phyloP scores from a whole-genome alignment of 2,113 vertebrate genomes.

The Bostrychus sinensis region DNA sequence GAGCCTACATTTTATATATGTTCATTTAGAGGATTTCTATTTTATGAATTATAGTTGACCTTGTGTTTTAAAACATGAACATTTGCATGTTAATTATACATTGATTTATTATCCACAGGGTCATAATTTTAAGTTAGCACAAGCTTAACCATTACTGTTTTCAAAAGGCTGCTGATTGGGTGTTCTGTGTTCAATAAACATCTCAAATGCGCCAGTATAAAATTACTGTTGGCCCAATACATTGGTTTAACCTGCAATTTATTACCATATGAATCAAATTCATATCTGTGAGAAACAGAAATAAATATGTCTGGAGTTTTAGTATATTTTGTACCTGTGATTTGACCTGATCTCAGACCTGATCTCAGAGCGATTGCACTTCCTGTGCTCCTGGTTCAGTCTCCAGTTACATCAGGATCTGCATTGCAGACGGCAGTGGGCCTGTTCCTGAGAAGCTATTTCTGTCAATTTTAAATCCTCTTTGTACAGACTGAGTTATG shows the following conservation, averaged over 20 bases:
- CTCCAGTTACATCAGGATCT: constrained; percentile 69
- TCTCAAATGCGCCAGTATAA: too few species aligned
- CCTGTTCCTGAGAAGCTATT: constrained; percentile 30
- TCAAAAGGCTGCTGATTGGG: too few species aligned
- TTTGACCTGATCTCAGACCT: not conserved
- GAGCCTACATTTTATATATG: not conserved
- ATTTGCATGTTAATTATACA: not conserved
- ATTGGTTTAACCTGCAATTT: too few species aligned
- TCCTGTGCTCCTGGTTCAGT: constrained; percentile 33
- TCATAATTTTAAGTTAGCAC: too few species aligned
- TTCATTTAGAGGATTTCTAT: too few species aligned
- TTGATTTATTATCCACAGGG: too few species aligned
- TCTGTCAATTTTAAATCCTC: constrained; percentile 8
- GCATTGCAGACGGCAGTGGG: constrained; percentile 67
- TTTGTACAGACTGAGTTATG: not conserved
- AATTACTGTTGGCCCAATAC: too few species aligned
- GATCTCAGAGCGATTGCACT: not conserved
- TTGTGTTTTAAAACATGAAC: not conserved
- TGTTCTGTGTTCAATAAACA: too few species aligned
- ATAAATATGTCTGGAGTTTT: not conserved
- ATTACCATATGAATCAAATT: too few species aligned
- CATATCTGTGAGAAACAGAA: too few species aligned
- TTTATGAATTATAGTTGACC: too few species aligned
- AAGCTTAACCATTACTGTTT: too few species aligned
- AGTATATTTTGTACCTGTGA: not conserved